Conservation (phyloP, 1,140 invertebrate species). For the Sarcophaga peregrina region DNA sequence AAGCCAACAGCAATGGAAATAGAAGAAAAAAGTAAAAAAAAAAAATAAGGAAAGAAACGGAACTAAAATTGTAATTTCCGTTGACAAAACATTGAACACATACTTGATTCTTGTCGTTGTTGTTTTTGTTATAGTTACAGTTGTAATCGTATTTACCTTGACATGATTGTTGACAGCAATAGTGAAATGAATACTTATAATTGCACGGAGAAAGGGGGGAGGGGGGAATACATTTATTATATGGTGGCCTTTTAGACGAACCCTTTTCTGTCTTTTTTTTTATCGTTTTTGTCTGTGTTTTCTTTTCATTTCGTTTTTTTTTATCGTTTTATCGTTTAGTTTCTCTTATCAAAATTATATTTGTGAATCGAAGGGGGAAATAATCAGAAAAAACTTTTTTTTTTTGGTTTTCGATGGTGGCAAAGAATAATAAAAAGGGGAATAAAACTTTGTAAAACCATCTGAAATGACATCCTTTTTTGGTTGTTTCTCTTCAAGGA, state of each 20-base stretch:
- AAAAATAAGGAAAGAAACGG: background rate
- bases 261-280: slow-evolving; percentile 1
- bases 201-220: background rate
- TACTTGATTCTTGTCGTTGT: background rate
- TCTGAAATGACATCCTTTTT: too few species aligned
- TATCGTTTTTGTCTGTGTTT: background rate
- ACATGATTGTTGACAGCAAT: slow-evolving; percentile 11
- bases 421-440: too few species aligned
- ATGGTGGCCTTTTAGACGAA: background rate
- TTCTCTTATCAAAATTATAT: too few species aligned
- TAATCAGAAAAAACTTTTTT: too few species aligned
- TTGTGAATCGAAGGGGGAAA: too few species aligned
- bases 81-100: slow-evolving; percentile 24
- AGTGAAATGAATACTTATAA: too few species aligned
- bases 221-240: background rate
- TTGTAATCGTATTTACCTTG: slow-evolving; percentile 8
- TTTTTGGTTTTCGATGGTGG: too few species aligned
- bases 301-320: background rate
- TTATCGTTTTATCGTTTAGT: too few species aligned
- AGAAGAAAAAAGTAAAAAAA: too few species aligned
- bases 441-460: too few species aligned
- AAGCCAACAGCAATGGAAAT: background rate
- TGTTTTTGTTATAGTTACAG: too few species aligned
- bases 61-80: slow-evolving; percentile 36
- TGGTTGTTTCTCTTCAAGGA: background rate